A percentile compares a stretch with the other conserved stretches of the same genome.
Evolutionary conservation across 2,113 vertebrate species (phyloP).

Genomic region (Holacanthus passer): DNA sequence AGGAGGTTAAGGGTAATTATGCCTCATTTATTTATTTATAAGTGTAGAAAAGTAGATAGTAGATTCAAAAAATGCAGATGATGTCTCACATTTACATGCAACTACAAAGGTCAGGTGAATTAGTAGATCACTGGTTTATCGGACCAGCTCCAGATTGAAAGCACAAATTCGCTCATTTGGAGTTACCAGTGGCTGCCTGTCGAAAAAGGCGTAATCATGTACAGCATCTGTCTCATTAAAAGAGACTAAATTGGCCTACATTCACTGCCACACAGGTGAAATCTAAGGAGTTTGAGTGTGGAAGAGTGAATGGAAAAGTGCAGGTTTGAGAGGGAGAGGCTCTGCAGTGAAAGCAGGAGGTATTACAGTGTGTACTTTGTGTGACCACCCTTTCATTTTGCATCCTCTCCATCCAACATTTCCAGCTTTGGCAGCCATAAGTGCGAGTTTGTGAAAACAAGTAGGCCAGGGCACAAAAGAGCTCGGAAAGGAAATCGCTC

Average conservation of each 20-base stretch:
- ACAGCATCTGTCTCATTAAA: not conserved
- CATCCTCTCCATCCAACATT: slow-evolving; percentile 28
- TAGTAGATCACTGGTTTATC: slow-evolving; percentile 13
- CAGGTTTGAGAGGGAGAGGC: slow-evolving; percentile 11
- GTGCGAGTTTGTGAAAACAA: slow-evolving; percentile 60
- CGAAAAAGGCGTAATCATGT: slow-evolving; percentile 3
- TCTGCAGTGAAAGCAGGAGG: slow-evolving; percentile 15
- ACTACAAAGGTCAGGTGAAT: slow-evolving; percentile 37
- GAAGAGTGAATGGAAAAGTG: not conserved
- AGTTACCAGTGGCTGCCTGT: slow-evolving; percentile 11
- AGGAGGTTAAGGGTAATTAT: slow-evolving; percentile 79
- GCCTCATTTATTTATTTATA: slow-evolving; percentile 40
- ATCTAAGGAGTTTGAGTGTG: not conserved
- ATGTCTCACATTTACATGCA: slow-evolving; percentile 1
- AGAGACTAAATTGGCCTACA: not conserved
- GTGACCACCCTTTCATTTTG: slow-evolving; percentile 42
- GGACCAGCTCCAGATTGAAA: slow-evolving; percentile 15
- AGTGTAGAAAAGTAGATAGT: not conserved
- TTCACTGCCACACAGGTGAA: slow-evolving; percentile 16
- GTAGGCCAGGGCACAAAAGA: slow-evolving; percentile 64
- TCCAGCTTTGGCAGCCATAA: slow-evolving; percentile 36
- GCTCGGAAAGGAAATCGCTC: slow-evolving; percentile 51
- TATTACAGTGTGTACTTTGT: slow-evolving; percentile 36
- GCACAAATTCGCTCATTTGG: not conserved
- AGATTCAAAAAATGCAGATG: not conserved